Evolutionary conservation across 2,113 vertebrate genomes (phyloP), one percentile per base, ranked within the genome.

Genomic region (Spea multiplicata): DNA sequence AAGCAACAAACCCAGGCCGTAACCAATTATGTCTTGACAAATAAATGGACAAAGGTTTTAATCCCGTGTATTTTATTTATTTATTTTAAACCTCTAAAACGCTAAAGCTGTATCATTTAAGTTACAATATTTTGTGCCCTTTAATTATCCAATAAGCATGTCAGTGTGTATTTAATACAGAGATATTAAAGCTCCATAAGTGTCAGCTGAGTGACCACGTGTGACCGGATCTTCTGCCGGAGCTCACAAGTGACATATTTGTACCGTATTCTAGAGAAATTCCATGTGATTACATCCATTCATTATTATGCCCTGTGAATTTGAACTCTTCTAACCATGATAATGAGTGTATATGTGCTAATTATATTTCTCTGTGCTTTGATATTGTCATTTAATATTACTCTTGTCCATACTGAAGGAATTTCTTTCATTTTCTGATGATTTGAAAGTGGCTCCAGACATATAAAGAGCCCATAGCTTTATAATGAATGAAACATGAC

Each of bases 21-120:
- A 87, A 88, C 89, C 91, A 93, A 92, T 93, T 93, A 93, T 45
- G 82, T 91, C 90, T 88, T 93, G 92, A 93, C 91, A 89, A 89
- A 87, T 85, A 90, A 92, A 91, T 1, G 91, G 90, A 91, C 91
- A 92, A 90, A 91, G 88, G 90, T 84, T 87, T 89, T 88, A 76
- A 84, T 86, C 87, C 81, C 83, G 68, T 88, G 84, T 73, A 81
- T 91, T 91, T 91, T 30, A 59, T 59, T 59, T 59, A 88, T 87
- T 88, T 88, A 89, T 88, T 67, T 3, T 0, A 82, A 66, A 44
- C 74, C 74, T 82, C 0, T 83, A 14, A 83, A 83, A 78, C 76
- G 74, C 75, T 83, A 78, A 87, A 85, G 84, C 86, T 50, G 12
- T 85, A 86, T 87, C 69, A 84, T 86, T 88, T 82, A 50, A 53